Evolutionary conservation across 1,140 invertebrate species (phyloP), one percentile per base, ranked within the genome.

Genomic region (Oncopodura yosiiana): DNA sequence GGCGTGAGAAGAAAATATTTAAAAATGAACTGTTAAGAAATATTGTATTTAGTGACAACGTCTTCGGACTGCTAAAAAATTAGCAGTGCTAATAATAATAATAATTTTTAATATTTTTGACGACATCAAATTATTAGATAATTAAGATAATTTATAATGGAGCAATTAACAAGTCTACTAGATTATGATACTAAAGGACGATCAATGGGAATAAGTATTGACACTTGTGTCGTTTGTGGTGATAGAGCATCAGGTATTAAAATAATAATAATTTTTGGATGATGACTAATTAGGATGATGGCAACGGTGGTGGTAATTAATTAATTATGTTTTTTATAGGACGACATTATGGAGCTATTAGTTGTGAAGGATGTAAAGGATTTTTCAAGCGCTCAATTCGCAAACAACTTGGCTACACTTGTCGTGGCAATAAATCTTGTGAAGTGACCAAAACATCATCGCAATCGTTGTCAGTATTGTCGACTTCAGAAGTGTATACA

Each of bases 381-480:
- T 92, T 92, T 72, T 93, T 92, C 70, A 92, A 92, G 69, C 75
- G 89, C 0, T 89, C 86, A 16, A 94, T 95, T 64, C 81, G 92
- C 37, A 95, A 95, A 72, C 87, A 94, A 70, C 72, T 97, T 51
- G 92, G 91, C 41, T 98, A 97, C 71, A 87, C 92, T 54, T 98
- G 94, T 70, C 78, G 93, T 18, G 91, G 92, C 21, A 85, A 78
- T 55, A 93, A 94, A 74, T 89, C 90, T 69, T 98, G 94, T 69
- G 88, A 94, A 71, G 91, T 98, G 41, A 97, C 91, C 37, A 97
- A n/a, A 97, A 72, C 89, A 94, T 67, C 90, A 94, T 70, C 78
- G 94, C 45, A 95, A 98, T 74, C 79, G 94, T 52, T 98, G 94
- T 73, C 94, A 98, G 75, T 96, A 94, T 73, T 98, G 94, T 73